Evolutionary conservation across 1,140 invertebrate genomes (phyloP).

Genomic region (Teleopsis dalmanni): DNA sequence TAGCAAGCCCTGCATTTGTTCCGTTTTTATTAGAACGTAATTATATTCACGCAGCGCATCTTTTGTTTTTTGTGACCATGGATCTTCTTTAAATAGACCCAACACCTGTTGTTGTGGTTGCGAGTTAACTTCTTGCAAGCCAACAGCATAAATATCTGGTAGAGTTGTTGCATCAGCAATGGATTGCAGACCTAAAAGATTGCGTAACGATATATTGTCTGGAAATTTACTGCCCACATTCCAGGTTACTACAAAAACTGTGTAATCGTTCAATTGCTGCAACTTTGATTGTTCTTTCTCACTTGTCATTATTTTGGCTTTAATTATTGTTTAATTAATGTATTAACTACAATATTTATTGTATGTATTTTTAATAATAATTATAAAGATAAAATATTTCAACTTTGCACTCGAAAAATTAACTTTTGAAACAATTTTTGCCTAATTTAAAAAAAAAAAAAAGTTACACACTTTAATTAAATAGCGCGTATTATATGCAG

Average conservation of each 20-base stretch:
- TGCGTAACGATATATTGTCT: constrained; percentile 56
- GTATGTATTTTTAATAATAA: no score
- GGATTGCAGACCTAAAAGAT: constrained; percentile 58
- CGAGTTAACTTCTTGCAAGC: constrained; percentile 84
- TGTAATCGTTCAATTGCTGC: constrained; percentile 4
- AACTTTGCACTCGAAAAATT: no score
- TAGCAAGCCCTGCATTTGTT: constrained; percentile 71
- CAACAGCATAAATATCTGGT: constrained; percentile 76
- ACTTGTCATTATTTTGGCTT: no score
- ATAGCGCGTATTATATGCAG: no score
- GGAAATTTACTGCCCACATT: constrained; percentile 74
- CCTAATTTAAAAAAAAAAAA: no score
- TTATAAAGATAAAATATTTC: no score
- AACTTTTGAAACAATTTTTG: no score
- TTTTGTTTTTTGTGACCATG: constrained; percentile 72
- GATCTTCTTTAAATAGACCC: constrained; percentile 73
- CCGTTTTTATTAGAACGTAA: constrained; percentile 70
- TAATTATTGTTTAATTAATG: no score
- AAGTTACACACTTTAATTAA: no score
- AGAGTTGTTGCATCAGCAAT: constrained; percentile 48
- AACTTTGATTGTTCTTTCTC: no score
- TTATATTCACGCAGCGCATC: constrained; percentile 59
- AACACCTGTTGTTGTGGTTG: constrained; percentile 77
- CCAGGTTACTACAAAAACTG: constrained; percentile 70
- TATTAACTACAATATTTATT: no score